Base-by-base conservation (phyloP, 1,140 invertebrate genomes). In the Cherax destructor region DNA sequence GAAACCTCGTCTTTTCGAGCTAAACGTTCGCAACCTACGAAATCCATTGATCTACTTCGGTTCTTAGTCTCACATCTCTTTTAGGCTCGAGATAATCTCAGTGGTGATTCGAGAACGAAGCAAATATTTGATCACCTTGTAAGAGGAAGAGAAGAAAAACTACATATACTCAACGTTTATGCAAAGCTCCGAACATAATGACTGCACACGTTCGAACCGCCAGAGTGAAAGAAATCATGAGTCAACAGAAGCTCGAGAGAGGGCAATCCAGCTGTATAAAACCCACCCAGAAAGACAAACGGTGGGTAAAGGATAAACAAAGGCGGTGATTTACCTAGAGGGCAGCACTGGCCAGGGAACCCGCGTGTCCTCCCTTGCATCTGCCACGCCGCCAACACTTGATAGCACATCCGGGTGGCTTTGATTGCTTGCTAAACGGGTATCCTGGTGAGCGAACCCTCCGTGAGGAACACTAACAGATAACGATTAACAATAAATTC, bases 61-160 rank as follows among this genome's bases (percentile, higher is more conserved):
- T 11, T 30, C 0, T 1, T 30, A 74, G n/a, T 74, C 21, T 74
- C 9, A 0, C 16, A 74, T 6, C 24, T 74, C n/a, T 74, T 74
- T 24, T 74, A 30, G n/a, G 69, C n/a, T 74, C 21, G 69, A 74
- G 69, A 74, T 5, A 74, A 30, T 74, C 69, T 74, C 69, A 24
- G 24, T 10, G 6, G n/a, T 74, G 69, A 30, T 30, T 74, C 21
- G 24, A 74, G 69, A 24, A 74, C 7, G 69, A 74, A 30, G 11
- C 69, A 74, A 74, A 74, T 30, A 74, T 74, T 74, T 74, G 24
- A 11, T 74, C 69, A 30, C 69, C 69, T 74, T 74, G 69, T 74
- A 74, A 24, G 69, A 10, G 69, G 30, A 30, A 7, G 69, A 74
- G n/a, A 69, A 69, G 5, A 74, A 74, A 30, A 74, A 9, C n/a